phyloP scores from a whole-genome alignment of 2,113 vertebrate genomes.

The Sebastes schlegelii region DNA sequence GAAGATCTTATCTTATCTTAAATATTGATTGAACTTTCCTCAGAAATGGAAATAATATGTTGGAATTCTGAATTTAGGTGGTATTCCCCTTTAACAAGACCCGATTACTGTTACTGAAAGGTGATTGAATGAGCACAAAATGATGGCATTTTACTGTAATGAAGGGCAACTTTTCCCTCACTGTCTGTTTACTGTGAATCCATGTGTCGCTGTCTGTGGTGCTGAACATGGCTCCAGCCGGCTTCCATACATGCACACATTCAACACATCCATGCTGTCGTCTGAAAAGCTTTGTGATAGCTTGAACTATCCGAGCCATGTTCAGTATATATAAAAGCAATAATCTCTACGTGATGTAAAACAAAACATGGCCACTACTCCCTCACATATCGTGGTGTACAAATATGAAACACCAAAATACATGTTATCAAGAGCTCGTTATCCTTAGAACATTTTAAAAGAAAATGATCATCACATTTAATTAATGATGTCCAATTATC shows the following conservation, averaged over 20 bases:
- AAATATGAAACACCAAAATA: too few relatives aligned
- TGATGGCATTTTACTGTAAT: not conserved
- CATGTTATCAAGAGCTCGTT: too few relatives aligned
- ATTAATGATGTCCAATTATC: too few relatives aligned
- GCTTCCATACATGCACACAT: not conserved
- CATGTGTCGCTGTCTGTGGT: constrained; percentile 66
- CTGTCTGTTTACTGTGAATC: too few relatives aligned
- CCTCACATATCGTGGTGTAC: too few relatives aligned
- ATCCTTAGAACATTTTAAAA: too few relatives aligned
- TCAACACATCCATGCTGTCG: not conserved
- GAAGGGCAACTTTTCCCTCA: not conserved
- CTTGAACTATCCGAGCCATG: not conserved
- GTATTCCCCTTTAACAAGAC: not conserved
- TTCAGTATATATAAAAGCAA: not conserved
- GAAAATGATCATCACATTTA: too few relatives aligned
- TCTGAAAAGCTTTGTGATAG: not conserved
- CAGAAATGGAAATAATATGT: too few relatives aligned
- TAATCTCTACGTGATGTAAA: not conserved
- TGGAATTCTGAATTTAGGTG: too few relatives aligned
- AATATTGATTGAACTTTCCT: too few relatives aligned
- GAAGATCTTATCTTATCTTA: too few relatives aligned
- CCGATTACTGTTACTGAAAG: not conserved
- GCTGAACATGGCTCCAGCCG: constrained; percentile 40
- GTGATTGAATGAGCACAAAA: not conserved
- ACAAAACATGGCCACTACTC: too few relatives aligned